Evolutionary conservation across 2,113 vertebrate genomes (phyloP).

Genomic region (Promerops cafer): DNA sequence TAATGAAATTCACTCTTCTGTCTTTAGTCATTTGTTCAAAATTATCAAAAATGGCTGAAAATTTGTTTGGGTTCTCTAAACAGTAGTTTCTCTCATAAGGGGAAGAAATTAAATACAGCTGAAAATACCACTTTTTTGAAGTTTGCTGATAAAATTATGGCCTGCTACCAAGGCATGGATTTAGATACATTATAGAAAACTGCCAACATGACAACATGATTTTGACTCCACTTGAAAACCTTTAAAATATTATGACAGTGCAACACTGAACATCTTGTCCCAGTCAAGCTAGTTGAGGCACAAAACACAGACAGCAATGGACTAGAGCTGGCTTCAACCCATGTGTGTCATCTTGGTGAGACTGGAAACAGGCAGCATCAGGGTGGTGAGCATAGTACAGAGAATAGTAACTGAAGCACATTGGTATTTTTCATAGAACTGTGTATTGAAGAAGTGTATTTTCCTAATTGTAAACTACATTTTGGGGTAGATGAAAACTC

Average conservation of each 20-base stretch:
- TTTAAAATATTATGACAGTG: neutral
- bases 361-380: neutral
- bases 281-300: neutral
- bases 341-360: neutral
- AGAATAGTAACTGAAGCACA: neutral
- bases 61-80: neutral
- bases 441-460: neutral
- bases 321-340: neutral
- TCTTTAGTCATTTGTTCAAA: neutral
- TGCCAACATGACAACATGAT: neutral
- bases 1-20: neutral
- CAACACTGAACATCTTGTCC: neutral
- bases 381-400: neutral
- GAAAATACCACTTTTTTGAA: neutral
- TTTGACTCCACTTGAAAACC: neutral
- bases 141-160: neutral
- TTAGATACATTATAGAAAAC: neutral
- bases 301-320: accelerated
- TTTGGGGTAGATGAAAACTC: neutral
- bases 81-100: neutral
- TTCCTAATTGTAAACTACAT: neutral
- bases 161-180: neutral
- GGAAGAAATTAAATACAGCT: neutral
- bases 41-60: neutral
- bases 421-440: neutral